Conservation (phyloP, 2,797 vertebrate genomes). For the Sebastes trivittatus region DNA sequence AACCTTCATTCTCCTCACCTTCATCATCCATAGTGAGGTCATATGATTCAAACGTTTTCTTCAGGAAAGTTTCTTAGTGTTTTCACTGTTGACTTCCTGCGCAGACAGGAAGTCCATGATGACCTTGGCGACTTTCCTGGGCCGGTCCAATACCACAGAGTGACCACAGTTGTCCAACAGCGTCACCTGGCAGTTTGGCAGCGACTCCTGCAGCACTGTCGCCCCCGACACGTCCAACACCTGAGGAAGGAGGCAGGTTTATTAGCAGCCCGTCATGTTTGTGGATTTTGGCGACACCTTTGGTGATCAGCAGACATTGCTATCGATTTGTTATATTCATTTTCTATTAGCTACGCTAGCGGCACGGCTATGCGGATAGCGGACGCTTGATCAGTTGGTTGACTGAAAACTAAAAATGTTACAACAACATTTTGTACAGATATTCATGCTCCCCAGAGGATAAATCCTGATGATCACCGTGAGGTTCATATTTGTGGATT, state of each 20-base stretch:
- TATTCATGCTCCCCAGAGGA: neutral
- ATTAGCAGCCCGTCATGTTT: neutral
- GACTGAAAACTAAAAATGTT: neutral
- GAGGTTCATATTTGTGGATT: neutral
- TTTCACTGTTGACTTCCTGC: constrained; percentile 71
- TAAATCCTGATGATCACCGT: neutral
- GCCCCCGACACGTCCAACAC: constrained; percentile 92
- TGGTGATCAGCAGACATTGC: neutral
- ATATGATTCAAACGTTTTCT: neutral
- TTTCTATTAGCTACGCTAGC: neutral
- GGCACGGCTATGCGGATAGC: neutral
- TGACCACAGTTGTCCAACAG: constrained; percentile 94
- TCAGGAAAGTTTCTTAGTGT: constrained; percentile 85
- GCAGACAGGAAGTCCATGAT: constrained; percentile 85
- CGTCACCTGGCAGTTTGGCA: constrained; percentile 85
- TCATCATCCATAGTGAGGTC: neutral
- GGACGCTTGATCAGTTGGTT: too few species aligned
- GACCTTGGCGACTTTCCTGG: constrained; percentile 89
- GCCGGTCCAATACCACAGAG: constrained; percentile 89
- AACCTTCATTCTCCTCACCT: neutral
- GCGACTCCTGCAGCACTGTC: constrained; percentile 76
- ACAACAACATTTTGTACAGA: neutral
- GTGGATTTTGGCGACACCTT: neutral
- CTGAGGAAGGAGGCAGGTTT: constrained; percentile 64
- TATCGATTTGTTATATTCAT: neutral